Conservation (phyloP, 2,888 invertebrate species). For the Polietes domitor region DNA sequence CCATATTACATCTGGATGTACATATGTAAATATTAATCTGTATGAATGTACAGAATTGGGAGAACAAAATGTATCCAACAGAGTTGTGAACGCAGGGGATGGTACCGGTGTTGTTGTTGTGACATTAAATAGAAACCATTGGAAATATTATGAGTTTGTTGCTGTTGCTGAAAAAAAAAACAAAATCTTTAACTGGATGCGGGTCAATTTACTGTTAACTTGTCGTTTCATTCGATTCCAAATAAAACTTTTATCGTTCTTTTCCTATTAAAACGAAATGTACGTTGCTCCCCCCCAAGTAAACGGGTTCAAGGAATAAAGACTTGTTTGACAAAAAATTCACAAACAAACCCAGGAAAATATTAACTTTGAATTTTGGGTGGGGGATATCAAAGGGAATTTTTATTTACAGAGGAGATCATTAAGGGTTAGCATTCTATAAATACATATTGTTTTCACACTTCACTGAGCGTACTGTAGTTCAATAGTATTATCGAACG, state of each 20-base stretch:
- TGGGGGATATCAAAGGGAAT: too few species aligned
- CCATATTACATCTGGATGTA: too few species aligned
- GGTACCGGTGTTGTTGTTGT: not conserved
- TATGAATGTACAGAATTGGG: too few species aligned
- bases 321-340: not conserved
- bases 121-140: slow-evolving; percentile 6
- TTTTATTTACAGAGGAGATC: too few species aligned
- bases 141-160: not conserved
- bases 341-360: too few species aligned
- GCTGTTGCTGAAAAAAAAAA: not conserved
- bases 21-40: too few species aligned
- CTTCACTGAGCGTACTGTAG: too few species aligned
- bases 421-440: too few species aligned
- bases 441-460: too few species aligned
- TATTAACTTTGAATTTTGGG: too few species aligned
- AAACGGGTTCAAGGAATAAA: not conserved
- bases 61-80: not conserved
- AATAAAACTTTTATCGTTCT: slow-evolving; percentile 8
- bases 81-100: not conserved
- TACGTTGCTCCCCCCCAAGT: too few species aligned
- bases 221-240: not conserved
- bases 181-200: not conserved
- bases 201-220: not conserved
- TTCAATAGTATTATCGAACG: too few species aligned
- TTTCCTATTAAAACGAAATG: slow-evolving; percentile 2